These are phyloP conservation scores for Drosophila persimilis DNA, from an alignment of 1,140 invertebrate species.

Conservation along the genomic window DNA sequence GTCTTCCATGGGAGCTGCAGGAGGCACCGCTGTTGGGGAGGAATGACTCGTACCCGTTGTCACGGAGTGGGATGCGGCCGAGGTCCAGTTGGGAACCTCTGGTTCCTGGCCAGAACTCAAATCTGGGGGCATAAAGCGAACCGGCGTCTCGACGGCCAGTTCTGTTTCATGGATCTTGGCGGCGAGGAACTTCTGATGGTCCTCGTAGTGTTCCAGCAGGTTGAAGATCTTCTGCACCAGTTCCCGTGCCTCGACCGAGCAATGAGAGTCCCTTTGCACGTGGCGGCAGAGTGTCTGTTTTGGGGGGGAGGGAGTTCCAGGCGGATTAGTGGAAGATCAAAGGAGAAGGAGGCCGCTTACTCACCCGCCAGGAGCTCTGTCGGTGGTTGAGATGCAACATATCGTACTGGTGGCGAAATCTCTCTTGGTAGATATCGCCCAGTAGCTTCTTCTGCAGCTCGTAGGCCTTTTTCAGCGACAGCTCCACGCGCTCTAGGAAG, in stretches of 20 bases:
- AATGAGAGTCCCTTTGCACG: slow-evolving; percentile 51
- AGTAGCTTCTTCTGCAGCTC: slow-evolving; percentile 62
- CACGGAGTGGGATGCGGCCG: neutral
- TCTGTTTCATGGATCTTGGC: slow-evolving; percentile 65
- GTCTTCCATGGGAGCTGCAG: neutral
- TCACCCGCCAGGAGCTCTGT: slow-evolving; percentile 64
- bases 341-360: neutral
- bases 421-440: slow-evolving; percentile 54
- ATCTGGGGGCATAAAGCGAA: slow-evolving; percentile 42
- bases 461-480: slow-evolving; percentile 68
- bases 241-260: slow-evolving; percentile 50
- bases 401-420: slow-evolving; percentile 65
- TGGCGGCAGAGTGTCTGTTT: slow-evolving; percentile 45
- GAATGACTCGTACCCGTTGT: neutral
- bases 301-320: too few relatives aligned
- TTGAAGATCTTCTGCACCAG: slow-evolving; percentile 65
- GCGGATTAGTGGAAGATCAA: neutral
- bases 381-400: slow-evolving; percentile 54
- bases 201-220: slow-evolving; percentile 67
- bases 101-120: neutral
- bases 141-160: slow-evolving; percentile 41
- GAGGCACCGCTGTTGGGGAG: neutral
- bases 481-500: slow-evolving; percentile 72
- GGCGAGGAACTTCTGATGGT: slow-evolving; percentile 51
- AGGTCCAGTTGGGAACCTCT: neutral